Evolutionary conservation across 1,140 invertebrate species (phyloP).

Genomic region (Trachymyrmex septentrionalis): DNA sequence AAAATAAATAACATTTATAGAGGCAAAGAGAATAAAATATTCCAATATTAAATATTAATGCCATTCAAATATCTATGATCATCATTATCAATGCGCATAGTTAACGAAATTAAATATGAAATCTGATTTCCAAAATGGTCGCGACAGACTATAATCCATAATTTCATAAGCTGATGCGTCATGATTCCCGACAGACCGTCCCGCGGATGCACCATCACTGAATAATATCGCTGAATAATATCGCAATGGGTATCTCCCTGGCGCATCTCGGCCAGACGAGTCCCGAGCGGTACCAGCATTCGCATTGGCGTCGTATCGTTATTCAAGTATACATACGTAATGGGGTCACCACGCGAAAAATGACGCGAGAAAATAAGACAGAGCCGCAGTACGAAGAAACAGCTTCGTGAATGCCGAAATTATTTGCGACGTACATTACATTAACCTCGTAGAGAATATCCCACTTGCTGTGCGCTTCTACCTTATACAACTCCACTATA

Average conservation of each 20-base stretch:
- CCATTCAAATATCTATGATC: not conserved
- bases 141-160: conserved; percentile 23
- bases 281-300: conserved; percentile 15
- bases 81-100: not conserved
- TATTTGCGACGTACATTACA: conserved; percentile 69
- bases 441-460: conserved; percentile 67
- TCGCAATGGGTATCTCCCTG: conserved; percentile 25
- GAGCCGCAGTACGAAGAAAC: not conserved
- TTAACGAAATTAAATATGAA: conserved; percentile 13
- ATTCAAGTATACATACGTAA: conserved; percentile 71
- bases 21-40: not conserved
- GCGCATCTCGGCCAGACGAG: conserved; percentile 31
- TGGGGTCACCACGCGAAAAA: conserved; percentile 51
- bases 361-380: conserved; percentile 46
- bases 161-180: conserved; percentile 43
- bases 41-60: not conserved
- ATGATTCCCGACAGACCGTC: conserved; percentile 28
- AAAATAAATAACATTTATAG: not conserved
- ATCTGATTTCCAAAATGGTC: conserved; percentile 23
- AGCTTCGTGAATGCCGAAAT: conserved; percentile 48
- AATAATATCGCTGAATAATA: conserved; percentile 65
- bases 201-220: conserved; percentile 46
- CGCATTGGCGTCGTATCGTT: conserved; percentile 58
- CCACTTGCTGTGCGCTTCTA: not conserved
- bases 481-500: not conserved